A percentile compares a stretch with the other conserved stretches of the same genome.
phyloP scores from a whole-genome alignment of 2,888 invertebrate genomes.

The Nymphalis urticae region DNA sequence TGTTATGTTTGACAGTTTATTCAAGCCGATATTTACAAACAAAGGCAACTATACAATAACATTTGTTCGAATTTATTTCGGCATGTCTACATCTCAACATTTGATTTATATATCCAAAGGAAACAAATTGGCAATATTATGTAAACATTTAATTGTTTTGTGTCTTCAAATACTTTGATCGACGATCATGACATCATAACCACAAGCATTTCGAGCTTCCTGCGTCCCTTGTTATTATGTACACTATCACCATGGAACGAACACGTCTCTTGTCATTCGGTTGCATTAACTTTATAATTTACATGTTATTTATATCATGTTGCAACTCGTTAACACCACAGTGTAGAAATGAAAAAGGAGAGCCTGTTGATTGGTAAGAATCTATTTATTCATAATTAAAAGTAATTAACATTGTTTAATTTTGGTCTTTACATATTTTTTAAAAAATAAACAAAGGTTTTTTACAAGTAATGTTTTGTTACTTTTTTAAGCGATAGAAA shows the following conservation, averaged over 20 bases:
- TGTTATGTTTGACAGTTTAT: too few relatives aligned
- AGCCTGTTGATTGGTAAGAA: conserved; percentile 86
- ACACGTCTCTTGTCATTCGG: conserved; percentile 55
- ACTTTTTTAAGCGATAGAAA: too few relatives aligned
- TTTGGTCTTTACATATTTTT: too few relatives aligned
- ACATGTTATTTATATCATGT: conserved; percentile 51
- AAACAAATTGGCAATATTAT: conserved; percentile 47
- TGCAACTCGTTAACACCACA: conserved; percentile 64
- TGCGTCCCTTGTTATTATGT: conserved; percentile 59
- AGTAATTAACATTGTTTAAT: not conserved
- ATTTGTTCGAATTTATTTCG: conserved; percentile 1
- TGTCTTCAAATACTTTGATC: conserved; percentile 49
- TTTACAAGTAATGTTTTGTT: too few relatives aligned
- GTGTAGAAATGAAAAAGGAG: conserved; percentile 83
- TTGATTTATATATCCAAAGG: conserved; percentile 36
- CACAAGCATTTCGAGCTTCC: conserved; percentile 57
- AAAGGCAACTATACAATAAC: conserved; percentile 12
- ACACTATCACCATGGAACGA: conserved; percentile 44
- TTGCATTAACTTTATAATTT: conserved; percentile 48
- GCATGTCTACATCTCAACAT: conserved; percentile 1
- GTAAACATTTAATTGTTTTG: conserved; percentile 63
- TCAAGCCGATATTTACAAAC: conserved; percentile 15
- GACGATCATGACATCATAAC: conserved; percentile 59
- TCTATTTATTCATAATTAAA: conserved; percentile 6
- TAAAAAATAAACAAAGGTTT: too few relatives aligned